Evolutionary conservation across 2,888 invertebrate species (phyloP).

Genomic region (Adelognathus sp.): DNA sequence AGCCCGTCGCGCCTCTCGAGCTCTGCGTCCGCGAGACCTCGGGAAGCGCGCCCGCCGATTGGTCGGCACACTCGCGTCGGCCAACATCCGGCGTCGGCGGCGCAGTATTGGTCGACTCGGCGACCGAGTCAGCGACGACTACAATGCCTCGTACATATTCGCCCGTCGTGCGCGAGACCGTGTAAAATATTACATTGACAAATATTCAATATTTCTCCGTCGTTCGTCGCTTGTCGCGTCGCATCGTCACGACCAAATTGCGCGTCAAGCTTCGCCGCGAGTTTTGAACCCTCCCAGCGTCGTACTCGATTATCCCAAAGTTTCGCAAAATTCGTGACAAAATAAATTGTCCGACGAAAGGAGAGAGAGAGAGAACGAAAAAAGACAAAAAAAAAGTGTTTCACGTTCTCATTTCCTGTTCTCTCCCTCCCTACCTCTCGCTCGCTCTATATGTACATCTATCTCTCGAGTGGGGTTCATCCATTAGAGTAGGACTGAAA

Average conservation of each 20-base stretch:
- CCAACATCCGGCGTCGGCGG: slow-evolving; percentile 75
- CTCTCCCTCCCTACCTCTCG: background rate
- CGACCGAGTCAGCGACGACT: slow-evolving; percentile 2
- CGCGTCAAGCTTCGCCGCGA: background rate
- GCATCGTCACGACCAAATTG: background rate
- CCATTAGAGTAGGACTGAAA: slow-evolving; percentile 8
- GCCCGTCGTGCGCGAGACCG: slow-evolving; percentile 27
- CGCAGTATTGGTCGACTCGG: slow-evolving; percentile 73
- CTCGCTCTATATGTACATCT: background rate
- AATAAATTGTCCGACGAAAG: slow-evolving; percentile 3
- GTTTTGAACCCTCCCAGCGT: background rate
- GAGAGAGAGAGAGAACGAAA: too few species aligned
- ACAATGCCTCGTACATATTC: slow-evolving; percentile 8
- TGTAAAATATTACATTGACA: slow-evolving; percentile 43
- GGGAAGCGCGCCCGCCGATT: slow-evolving; percentile 62
- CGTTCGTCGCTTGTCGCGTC: background rate
- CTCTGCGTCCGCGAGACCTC: background rate
- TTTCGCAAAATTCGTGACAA: background rate
- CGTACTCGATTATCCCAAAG: background rate
- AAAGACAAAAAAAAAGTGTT: slow-evolving; percentile 20
- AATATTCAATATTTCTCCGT: slow-evolving; percentile 7
- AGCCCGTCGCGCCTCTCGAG: background rate
- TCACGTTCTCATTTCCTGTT: slow-evolving; percentile 52
- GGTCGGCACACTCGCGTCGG: slow-evolving; percentile 67
- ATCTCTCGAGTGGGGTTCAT: background rate